Percentiles rank a stretch among this genome's conserved stretches.
Conservation (phyloP, 2,113 vertebrate genomes). For the Seriola aureovittata region DNA sequence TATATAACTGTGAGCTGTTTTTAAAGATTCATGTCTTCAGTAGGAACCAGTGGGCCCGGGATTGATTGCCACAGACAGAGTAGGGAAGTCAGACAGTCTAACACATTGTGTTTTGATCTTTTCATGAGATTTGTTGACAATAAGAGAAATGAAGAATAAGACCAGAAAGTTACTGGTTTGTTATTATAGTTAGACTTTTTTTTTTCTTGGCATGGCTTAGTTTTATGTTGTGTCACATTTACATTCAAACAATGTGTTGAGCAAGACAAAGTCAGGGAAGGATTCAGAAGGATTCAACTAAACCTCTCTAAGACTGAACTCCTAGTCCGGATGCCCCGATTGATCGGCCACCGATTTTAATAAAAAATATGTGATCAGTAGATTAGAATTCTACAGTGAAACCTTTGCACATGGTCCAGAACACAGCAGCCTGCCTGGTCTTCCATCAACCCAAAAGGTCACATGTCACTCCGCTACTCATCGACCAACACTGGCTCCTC, state of each 20-base stretch:
- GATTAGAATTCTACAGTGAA: no score
- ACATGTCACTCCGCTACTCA: no score
- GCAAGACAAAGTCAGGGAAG: no score
- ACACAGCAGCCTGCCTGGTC: no score
- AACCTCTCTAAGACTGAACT: no score
- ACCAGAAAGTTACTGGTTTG: not conserved
- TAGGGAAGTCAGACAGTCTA: not conserved
- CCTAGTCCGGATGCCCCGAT: no score
- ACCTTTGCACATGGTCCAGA: no score
- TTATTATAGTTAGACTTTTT: not conserved
- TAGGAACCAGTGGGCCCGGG: not conserved
- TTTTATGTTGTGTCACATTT: not conserved
- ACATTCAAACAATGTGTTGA: not conserved
- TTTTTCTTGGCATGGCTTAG: not conserved
- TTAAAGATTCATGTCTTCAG: not conserved
- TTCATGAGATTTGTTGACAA: not conserved
- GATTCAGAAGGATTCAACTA: no score
- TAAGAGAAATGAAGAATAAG: not conserved
- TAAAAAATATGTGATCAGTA: no score
- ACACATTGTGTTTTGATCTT: not conserved
- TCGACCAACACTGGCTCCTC: no score
- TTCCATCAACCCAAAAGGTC: no score
- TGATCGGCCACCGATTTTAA: no score
- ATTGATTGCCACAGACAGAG: not conserved
- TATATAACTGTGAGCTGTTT: not conserved